These are phyloP conservation scores for Antennarius maculatus DNA, from an alignment of 2,797 vertebrate species.

Conservation along the genomic window DNA sequence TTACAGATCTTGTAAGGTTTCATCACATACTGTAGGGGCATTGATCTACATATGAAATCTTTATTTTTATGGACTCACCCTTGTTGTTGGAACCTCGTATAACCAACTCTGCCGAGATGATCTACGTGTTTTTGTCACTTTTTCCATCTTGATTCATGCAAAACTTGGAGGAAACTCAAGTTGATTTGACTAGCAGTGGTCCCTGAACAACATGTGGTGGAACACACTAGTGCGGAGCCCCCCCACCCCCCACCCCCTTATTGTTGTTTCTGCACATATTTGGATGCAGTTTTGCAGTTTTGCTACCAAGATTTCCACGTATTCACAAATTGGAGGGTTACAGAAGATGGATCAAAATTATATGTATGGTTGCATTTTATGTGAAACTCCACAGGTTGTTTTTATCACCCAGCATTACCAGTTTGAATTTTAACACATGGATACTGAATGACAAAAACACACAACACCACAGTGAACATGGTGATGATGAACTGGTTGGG, in stretches of 20 bases:
- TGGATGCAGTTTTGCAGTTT: too few species aligned
- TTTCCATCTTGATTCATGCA: constrained; percentile 20
- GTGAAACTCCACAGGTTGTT: too few species aligned
- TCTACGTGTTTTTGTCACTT: background rate
- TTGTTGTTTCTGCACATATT: background rate
- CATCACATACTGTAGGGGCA: background rate
- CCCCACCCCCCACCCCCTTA: background rate
- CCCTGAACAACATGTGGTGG: background rate
- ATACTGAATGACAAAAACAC: too few species aligned
- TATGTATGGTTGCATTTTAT: too few species aligned
- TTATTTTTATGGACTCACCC: constrained; percentile 2
- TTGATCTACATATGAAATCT: background rate
- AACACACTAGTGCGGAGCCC: background rate
- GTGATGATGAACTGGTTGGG: too few species aligned
- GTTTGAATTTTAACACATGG: too few species aligned
- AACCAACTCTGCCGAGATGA: background rate
- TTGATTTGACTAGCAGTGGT: constrained; percentile 36
- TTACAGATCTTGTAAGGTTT: background rate
- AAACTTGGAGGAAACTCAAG: background rate
- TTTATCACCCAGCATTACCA: too few species aligned
- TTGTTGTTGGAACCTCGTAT: background rate
- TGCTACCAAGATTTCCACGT: too few species aligned
- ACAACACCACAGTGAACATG: too few species aligned
- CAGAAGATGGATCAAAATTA: too few species aligned
- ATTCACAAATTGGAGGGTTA: too few species aligned